A percentile compares a stretch with the other conserved stretches of the same genome.
phyloP scores from a whole-genome alignment of 1,140 invertebrate species.

The Procambarus virginalis region DNA sequence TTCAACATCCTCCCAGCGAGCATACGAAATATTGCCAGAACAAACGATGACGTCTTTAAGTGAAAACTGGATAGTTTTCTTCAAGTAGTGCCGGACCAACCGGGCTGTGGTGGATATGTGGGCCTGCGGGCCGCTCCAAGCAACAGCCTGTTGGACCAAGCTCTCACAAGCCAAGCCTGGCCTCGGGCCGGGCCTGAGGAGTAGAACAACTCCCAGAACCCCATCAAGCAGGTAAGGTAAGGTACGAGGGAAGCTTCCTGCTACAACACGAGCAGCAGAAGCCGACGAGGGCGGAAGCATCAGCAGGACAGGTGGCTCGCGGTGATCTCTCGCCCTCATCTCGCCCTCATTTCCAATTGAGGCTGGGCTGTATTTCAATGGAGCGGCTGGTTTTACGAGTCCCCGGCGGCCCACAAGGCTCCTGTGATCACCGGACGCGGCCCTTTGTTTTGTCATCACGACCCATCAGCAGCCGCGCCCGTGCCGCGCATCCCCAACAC shows the following conservation, averaged over 20 bases:
- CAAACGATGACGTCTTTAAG: too few species aligned
- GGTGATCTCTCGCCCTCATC: constrained; percentile 15
- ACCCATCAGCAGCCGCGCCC: constrained; percentile 31
- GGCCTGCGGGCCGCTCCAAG: too few species aligned
- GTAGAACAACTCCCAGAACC: too few species aligned
- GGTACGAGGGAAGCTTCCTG: neutral
- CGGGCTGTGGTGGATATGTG: too few species aligned
- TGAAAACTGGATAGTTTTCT: too few species aligned
- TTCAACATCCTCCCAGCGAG: too few species aligned
- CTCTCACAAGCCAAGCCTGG: too few species aligned
- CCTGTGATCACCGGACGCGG: constrained; percentile 43
- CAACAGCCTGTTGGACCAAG: too few species aligned
- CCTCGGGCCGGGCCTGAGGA: too few species aligned
- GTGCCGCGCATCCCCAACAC: constrained; percentile 37
- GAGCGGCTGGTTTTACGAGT: constrained; percentile 35
- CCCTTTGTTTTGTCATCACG: constrained; percentile 52
- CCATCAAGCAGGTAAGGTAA: neutral
- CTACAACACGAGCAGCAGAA: neutral
- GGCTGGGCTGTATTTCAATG: constrained; percentile 27
- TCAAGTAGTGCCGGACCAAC: too few species aligned
- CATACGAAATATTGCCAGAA: too few species aligned
- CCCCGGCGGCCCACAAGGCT: constrained; percentile 37
- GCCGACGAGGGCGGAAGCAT: neutral
- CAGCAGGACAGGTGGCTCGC: neutral
- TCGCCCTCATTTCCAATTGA: constrained; percentile 25